phyloP scores from a whole-genome alignment of 1,140 invertebrate genomes.

The Mactra quadrangularis region DNA sequence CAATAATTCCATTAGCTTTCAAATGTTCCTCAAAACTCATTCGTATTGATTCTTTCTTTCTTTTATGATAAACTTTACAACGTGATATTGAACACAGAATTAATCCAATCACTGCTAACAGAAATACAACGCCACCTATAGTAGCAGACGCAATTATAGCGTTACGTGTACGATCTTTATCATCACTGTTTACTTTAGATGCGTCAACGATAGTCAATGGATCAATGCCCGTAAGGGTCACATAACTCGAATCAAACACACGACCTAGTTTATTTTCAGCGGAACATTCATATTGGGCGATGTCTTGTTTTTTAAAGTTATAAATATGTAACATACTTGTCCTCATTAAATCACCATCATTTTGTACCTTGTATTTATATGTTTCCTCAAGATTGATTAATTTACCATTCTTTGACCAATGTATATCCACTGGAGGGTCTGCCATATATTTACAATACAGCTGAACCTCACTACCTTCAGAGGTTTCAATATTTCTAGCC shows the following conservation, averaged over 20 bases:
- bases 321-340: slow-evolving; percentile 64
- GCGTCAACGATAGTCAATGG: slow-evolving; percentile 38
- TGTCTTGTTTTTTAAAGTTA: slow-evolving; percentile 70
- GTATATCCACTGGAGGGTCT: slow-evolving; percentile 65
- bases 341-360: slow-evolving; percentile 24
- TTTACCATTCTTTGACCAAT: slow-evolving; percentile 65
- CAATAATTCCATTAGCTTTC: slow-evolving; percentile 64
- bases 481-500: slow-evolving; percentile 50
- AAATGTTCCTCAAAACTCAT: slow-evolving; percentile 74
- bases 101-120: slow-evolving; percentile 64
- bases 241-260: slow-evolving; percentile 68
- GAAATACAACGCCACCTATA: slow-evolving; percentile 70
- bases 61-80: slow-evolving; percentile 61
- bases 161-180: slow-evolving; percentile 52
- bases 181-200: neutral
- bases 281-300: slow-evolving; percentile 72
- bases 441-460: slow-evolving; percentile 71
- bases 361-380: slow-evolving; percentile 65
- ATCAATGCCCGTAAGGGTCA: slow-evolving; percentile 68
- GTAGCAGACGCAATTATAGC: slow-evolving; percentile 71
- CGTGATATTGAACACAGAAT: slow-evolving; percentile 61
- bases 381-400: slow-evolving; percentile 47
- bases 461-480: slow-evolving; percentile 55
- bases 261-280: slow-evolving; percentile 74
- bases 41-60: slow-evolving; percentile 66